Percentiles rank a stretch among this genome's conserved stretches.
Evolutionary conservation across 2,888 invertebrate genomes (phyloP).

Genomic region (Serripes groenlandicus): DNA sequence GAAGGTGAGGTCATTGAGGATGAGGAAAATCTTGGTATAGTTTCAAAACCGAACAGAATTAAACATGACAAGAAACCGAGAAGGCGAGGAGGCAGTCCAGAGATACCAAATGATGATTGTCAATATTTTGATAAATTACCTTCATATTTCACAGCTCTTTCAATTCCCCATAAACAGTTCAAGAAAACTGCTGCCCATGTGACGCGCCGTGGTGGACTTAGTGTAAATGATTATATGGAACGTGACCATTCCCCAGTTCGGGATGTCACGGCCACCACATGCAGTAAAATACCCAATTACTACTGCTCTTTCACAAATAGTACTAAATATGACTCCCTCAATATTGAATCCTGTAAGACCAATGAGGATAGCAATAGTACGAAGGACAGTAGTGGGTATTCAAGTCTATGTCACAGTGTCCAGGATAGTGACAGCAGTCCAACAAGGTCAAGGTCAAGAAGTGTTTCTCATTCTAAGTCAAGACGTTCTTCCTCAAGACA

Average conservation of each 20-base stretch:
- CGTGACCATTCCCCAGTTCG: conserved; percentile 74
- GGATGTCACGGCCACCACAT: conserved; percentile 55
- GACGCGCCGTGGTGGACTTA: conserved; percentile 52
- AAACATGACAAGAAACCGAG: conserved; percentile 53
- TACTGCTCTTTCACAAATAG: conserved; percentile 85
- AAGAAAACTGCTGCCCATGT: conserved; percentile 64
- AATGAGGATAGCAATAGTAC: conserved; percentile 55
- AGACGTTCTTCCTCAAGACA: conserved; percentile 24
- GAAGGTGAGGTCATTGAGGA: conserved; percentile 67
- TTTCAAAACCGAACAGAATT: conserved; percentile 5
- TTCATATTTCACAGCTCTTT: conserved; percentile 81
- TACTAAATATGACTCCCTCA: conserved; percentile 78
- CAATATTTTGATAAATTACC: conserved; percentile 83
- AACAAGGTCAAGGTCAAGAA: conserved; percentile 61
- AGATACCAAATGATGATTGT: conserved; percentile 42
- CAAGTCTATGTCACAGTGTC: conserved; percentile 65
- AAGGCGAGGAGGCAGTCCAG: conserved; percentile 54
- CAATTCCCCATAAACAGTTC: conserved; percentile 74
- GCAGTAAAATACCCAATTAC: conserved; percentile 83
- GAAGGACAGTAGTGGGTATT: conserved; percentile 71
- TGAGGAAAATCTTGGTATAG: conserved; percentile 28
- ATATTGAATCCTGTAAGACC: conserved; percentile 47
- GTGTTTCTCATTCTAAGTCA: conserved; percentile 10
- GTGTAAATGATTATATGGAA: conserved; percentile 69
- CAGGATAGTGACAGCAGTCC: conserved; percentile 37